Percentiles rank a stretch among this genome's conserved stretches.
These are phyloP conservation scores for Cryptocephalus primarius DNA, from an alignment of 2,888 invertebrate genomes.

Conservation along the genomic window DNA sequence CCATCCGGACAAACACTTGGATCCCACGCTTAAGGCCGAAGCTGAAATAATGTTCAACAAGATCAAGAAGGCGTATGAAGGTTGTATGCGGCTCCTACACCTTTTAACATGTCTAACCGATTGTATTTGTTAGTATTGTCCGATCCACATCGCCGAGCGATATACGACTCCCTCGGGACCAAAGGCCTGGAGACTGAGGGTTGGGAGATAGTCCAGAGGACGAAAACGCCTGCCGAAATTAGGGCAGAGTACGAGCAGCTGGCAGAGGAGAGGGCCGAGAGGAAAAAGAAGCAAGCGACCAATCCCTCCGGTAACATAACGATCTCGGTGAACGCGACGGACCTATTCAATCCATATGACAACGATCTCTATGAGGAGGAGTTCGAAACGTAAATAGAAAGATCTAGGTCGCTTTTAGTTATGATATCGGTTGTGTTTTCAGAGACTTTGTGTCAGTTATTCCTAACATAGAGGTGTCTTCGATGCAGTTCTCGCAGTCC, in stretches of 20 bases:
- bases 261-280: constrained; percentile 75
- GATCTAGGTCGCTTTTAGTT: no score
- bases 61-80: constrained; percentile 88
- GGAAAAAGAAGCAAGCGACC: constrained; percentile 76
- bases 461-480: constrained; percentile 80
- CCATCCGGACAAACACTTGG: constrained; percentile 93
- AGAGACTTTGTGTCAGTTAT: constrained; percentile 30
- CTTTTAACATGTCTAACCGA: background rate
- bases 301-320: constrained; percentile 85
- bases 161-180: constrained; percentile 85
- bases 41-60: constrained; percentile 89
- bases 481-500: constrained; percentile 85
- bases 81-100: constrained; percentile 32
- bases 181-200: constrained; percentile 89
- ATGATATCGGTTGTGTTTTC: constrained; percentile 4
- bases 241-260: constrained; percentile 90
- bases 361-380: constrained; percentile 48
- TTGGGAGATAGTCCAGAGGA: constrained; percentile 88
- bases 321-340: constrained; percentile 85
- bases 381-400: constrained; percentile 10
- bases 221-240: constrained; percentile 90
- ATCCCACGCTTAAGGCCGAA: constrained; percentile 71
- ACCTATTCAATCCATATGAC: constrained; percentile 76
- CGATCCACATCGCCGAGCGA: constrained; percentile 87
- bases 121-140: constrained; percentile 55